A percentile compares a stretch with the other conserved stretches of the same genome.
Evolutionary conservation across 2,888 invertebrate species (phyloP).

Genomic region (Sicus ferrugineus): DNA sequence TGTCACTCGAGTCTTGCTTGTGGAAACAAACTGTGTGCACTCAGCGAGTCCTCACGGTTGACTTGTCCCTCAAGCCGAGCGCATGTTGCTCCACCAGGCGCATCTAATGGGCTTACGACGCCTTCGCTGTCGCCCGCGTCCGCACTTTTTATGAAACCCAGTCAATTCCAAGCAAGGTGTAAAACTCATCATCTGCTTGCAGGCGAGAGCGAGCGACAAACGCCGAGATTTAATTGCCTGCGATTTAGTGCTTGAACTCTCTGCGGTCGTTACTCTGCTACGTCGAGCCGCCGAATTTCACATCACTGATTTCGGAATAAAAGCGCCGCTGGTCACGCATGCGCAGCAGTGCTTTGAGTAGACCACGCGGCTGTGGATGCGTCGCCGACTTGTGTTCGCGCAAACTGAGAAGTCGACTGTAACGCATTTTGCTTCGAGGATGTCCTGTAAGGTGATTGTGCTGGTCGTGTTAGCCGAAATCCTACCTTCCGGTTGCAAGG

Average conservation of each 20-base stretch:
- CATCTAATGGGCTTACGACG: conserved; percentile 10
- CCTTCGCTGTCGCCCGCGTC: neutral
- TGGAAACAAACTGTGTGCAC: no score
- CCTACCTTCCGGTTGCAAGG: neutral
- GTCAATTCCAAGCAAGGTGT: neutral
- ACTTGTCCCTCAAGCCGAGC: neutral
- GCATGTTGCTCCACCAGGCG: neutral
- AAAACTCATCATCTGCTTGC: no score
- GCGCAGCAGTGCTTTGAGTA: conserved; percentile 47
- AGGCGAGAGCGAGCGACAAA: no score
- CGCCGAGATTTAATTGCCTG: neutral
- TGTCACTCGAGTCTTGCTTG: no score
- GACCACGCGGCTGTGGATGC: conserved; percentile 36
- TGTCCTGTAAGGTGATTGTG: conserved; percentile 1
- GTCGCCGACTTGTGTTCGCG: neutral
- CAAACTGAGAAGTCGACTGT: neutral
- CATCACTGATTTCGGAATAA: conserved; percentile 45
- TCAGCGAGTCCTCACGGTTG: neutral
- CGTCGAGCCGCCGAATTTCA: conserved; percentile 16
- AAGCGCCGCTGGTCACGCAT: conserved; percentile 45
- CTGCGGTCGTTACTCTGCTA: conserved; percentile 57
- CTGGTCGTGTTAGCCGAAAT: neutral
- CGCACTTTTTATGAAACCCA: neutral
- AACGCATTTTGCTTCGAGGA: neutral
- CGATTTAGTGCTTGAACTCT: neutral